phyloP scores from a whole-genome alignment of 2,113 vertebrate genomes.

The Camelus bactrianus region DNA sequence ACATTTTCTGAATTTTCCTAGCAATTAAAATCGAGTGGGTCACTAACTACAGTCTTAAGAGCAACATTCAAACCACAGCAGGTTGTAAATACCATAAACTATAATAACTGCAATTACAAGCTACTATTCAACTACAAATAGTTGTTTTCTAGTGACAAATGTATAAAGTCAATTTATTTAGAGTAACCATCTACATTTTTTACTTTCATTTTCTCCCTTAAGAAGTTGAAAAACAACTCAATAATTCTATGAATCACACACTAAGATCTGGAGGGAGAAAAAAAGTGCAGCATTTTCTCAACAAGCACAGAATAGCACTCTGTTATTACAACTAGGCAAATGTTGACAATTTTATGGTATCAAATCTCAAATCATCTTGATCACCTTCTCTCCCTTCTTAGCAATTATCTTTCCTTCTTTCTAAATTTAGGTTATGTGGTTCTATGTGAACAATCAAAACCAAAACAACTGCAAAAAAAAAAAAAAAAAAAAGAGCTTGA shows the following conservation, averaged over 20 bases:
- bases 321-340: background rate
- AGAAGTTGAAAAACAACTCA: constrained; percentile 31
- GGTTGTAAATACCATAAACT: constrained; percentile 63
- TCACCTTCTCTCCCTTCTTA: background rate
- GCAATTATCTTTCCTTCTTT: constrained; percentile 25
- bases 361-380: background rate
- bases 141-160: constrained; percentile 56
- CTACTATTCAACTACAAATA: constrained; percentile 60
- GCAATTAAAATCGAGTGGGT: constrained; percentile 67
- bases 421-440: constrained; percentile 16
- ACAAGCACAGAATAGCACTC: constrained; percentile 29
- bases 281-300: constrained; percentile 7
- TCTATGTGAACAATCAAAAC: constrained; percentile 6
- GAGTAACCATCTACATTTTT: constrained; percentile 9
- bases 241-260: background rate
- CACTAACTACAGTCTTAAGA: constrained; percentile 59
- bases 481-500: background rate
- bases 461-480: background rate
- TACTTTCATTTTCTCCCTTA: constrained; percentile 60
- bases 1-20: constrained; percentile 63
- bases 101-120: constrained; percentile 41
- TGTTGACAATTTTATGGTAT: background rate
- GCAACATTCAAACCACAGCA: constrained; percentile 63
- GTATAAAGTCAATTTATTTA: constrained; percentile 36
- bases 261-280: background rate